Evolutionary conservation across 2,888 invertebrate species (phyloP).

Genomic region (Aspidiotus rigidus): DNA sequence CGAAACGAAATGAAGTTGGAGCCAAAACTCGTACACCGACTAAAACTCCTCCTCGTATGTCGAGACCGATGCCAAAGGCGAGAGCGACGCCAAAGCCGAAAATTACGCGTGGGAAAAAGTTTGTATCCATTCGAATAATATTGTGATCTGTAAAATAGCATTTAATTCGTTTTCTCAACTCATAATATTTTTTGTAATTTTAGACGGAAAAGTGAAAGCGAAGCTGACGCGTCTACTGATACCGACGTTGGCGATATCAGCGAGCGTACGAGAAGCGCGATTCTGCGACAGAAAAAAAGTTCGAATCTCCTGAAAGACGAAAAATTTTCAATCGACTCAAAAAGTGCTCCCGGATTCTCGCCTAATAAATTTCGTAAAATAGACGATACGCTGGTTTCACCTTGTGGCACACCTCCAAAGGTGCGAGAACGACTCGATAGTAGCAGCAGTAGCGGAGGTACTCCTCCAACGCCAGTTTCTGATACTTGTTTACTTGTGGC

Average conservation of each 20-base stretch:
- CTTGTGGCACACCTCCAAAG: slow-evolving; percentile 25
- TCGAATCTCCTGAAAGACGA: slow-evolving; percentile 9
- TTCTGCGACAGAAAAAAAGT: slow-evolving; percentile 16
- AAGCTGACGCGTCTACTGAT: slow-evolving; percentile 17
- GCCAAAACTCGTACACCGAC: slow-evolving; percentile 8
- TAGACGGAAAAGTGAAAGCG: slow-evolving; percentile 24
- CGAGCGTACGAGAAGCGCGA: slow-evolving; percentile 26
- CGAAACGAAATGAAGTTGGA: slow-evolving; percentile 1
- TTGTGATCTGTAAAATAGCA: background rate
- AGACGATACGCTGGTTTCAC: slow-evolving; percentile 17
- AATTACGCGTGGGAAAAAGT: slow-evolving; percentile 20
- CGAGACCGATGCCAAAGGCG: slow-evolving; percentile 10
- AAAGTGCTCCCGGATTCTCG: slow-evolving; percentile 13
- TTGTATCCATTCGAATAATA: background rate
- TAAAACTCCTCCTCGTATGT: slow-evolving; percentile 5
- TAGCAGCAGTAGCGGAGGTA: slow-evolving; percentile 36
- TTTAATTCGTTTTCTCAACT: background rate
- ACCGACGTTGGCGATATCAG: slow-evolving; percentile 10
- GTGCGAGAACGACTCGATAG: slow-evolving; percentile 26
- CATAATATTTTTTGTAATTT: background rate
- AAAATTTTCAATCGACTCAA: background rate
- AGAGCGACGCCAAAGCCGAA: slow-evolving; percentile 20
- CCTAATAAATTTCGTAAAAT: slow-evolving; percentile 21
- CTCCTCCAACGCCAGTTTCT: slow-evolving; percentile 55
- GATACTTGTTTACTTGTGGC: slow-evolving; percentile 73